Evolutionary conservation across 2,797 vertebrate species (phyloP).

Genomic region (Otolemur crassicaudatus): DNA sequence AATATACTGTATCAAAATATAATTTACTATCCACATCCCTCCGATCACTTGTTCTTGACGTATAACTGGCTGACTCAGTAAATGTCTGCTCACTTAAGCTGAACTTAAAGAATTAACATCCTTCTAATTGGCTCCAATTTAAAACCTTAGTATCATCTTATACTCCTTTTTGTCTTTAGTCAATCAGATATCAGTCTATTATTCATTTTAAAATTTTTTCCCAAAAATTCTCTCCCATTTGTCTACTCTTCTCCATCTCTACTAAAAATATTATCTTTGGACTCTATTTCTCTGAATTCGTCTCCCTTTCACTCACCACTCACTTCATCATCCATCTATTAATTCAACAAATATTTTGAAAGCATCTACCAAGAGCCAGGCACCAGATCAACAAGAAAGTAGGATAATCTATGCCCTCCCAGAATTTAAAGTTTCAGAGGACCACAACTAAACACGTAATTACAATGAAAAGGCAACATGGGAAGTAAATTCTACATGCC

Average conservation of each 20-base stretch:
- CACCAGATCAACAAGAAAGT: neutral
- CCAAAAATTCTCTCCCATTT: neutral
- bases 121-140: neutral
- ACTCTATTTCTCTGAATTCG: neutral
- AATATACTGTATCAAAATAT: neutral
- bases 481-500: neutral
- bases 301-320: constrained; percentile 20
- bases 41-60: neutral
- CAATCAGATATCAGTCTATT: neutral
- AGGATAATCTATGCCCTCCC: neutral
- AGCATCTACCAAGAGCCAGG: constrained; percentile 8
- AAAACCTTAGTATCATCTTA: neutral
- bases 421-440: neutral
- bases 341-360: constrained; percentile 47
- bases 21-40: neutral
- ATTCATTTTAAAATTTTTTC: neutral
- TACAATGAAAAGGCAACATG: neutral
- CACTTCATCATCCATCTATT: neutral
- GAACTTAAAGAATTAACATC: constrained; percentile 25
- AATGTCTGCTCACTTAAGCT: neutral
- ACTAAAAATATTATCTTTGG: neutral
- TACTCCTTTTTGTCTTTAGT: neutral
- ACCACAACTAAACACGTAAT: neutral
- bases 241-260: neutral
- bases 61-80: neutral